Base-by-base conservation (phyloP, 2,888 invertebrate species). In the Geophilus truncorum region DNA sequence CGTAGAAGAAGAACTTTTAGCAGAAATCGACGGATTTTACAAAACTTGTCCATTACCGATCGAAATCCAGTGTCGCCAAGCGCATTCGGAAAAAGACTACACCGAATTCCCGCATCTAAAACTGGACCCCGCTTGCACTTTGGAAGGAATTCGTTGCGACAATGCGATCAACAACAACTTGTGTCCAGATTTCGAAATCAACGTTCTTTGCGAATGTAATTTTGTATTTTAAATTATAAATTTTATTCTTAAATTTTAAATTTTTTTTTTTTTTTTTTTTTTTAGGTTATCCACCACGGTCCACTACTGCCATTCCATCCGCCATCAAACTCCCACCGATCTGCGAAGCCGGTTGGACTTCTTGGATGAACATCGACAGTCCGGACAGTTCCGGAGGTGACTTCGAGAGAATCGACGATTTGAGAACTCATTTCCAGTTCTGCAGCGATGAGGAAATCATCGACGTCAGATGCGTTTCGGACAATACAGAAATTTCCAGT, bases 171-270 rank as follows among this genome's bases (percentile, higher is more conserved):
- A 34, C 21, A 76, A 77, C 25, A 79, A 82, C 40, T 76, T n/a
- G 12, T 96, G 96, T 84, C 90, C 91, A 0, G 94, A 96, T 88
- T 95, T 95, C 85, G 95, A 96, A 87, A 92, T 95, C 78, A 90
- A 93, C 34, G 92, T 94, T 0, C 89, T 91, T 51, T 95, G 95
- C 85, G 86, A 57, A 30, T 82, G 82, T 82, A 40, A 82, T 81
- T n/a, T n/a, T n/a, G n/a, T n/a, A n/a, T n/a, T n/a, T n/a, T n/a
- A n/a, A n/a, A n/a, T n/a, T n/a, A n/a, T n/a, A n/a, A n/a, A n/a
- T n/a, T n/a, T n/a, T n/a, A n/a, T n/a, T n/a, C n/a, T n/a, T n/a
- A n/a, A n/a, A n/a, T n/a, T n/a, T n/a, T n/a, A n/a, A n/a, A n/a
- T n/a, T n/a, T n/a, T n/a, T n/a, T n/a, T n/a, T n/a, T n/a, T n/a